These are phyloP conservation scores for Rhamphomyia laevipes DNA, from an alignment of 2,888 invertebrate genomes.

Conservation along the genomic window DNA sequence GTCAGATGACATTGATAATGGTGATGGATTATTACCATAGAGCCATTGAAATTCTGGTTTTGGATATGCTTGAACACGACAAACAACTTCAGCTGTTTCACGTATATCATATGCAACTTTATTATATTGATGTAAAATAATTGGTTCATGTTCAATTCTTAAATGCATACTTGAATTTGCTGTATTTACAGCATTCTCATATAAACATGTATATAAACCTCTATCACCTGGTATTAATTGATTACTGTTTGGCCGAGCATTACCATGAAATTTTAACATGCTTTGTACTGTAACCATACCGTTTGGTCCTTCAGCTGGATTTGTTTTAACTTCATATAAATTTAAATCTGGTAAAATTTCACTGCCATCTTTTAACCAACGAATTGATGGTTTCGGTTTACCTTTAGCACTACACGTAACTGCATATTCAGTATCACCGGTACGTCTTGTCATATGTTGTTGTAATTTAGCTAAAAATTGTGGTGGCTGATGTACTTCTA, in stretches of 20 bases:
- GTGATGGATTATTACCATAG: slow-evolving; percentile 61
- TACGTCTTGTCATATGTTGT: slow-evolving; percentile 66
- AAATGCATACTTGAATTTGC: slow-evolving; percentile 83
- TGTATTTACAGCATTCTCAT: slow-evolving; percentile 80
- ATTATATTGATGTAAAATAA: slow-evolving; percentile 70
- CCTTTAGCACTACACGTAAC: slow-evolving; percentile 78
- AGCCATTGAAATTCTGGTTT: slow-evolving; percentile 90
- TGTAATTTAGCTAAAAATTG: slow-evolving; percentile 71
- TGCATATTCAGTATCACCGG: slow-evolving; percentile 66
- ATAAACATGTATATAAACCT: slow-evolving; percentile 77
- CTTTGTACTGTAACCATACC: slow-evolving; percentile 74
- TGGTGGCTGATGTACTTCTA: slow-evolving; percentile 83
- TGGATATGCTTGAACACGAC: slow-evolving; percentile 83
- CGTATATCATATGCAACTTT: slow-evolving; percentile 79
- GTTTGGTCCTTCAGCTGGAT: slow-evolving; percentile 63
- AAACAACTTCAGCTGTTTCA: slow-evolving; percentile 76
- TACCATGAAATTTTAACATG: slow-evolving; percentile 67
- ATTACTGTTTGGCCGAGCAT: slow-evolving; percentile 61
- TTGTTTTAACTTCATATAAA: slow-evolving; percentile 70
- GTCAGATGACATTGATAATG: slow-evolving; percentile 66
- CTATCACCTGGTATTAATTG: slow-evolving; percentile 72
- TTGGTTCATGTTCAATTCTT: slow-evolving; percentile 83
- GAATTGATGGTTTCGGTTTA: slow-evolving; percentile 72
- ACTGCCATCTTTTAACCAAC: slow-evolving; percentile 76
- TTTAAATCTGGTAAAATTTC: slow-evolving; percentile 67